A percentile compares a stretch with the other conserved stretches of the same genome.
phyloP scores from a whole-genome alignment of 2,888 invertebrate genomes.

The Notodonta ziczac region DNA sequence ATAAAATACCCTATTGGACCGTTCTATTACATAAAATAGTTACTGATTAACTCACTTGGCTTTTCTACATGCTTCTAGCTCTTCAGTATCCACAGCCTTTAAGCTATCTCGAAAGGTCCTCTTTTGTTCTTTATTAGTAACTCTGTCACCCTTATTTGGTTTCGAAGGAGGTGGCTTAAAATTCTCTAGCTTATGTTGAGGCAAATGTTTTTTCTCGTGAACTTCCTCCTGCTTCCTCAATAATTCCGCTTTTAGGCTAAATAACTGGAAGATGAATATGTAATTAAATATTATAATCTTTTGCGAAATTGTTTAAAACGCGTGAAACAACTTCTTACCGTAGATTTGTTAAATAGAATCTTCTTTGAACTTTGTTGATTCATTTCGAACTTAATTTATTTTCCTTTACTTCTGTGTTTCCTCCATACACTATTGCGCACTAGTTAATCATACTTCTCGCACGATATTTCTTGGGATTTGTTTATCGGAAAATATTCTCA shows the following conservation, averaged over 20 bases:
- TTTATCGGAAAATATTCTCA: too few relatives aligned
- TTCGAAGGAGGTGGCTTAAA: conserved; percentile 72
- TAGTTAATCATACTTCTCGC: too few relatives aligned
- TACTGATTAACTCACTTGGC: conserved; percentile 55
- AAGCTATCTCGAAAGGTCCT: conserved; percentile 66
- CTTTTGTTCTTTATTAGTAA: conserved; percentile 53
- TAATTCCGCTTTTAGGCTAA: conserved; percentile 96
- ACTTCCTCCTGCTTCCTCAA: conserved; percentile 94
- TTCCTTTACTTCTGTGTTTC: too few relatives aligned
- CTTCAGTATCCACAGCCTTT: conserved; percentile 68
- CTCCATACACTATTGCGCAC: too few relatives aligned
- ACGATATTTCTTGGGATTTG: too few relatives aligned
- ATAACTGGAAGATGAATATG: conserved; percentile 71
- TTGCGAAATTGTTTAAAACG: too few relatives aligned
- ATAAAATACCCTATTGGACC: too few relatives aligned
- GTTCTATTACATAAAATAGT: too few relatives aligned
- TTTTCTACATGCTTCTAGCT: conserved; percentile 77
- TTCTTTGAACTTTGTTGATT: conserved; percentile 69
- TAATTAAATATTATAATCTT: conserved; percentile 3
- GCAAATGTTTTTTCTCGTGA: conserved; percentile 85
- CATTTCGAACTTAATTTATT: conserved; percentile 43
- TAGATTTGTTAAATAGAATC: conserved; percentile 81
- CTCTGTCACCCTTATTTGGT: conserved; percentile 67
- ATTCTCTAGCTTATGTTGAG: conserved; percentile 80
- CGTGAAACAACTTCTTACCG: conserved; percentile 65